Evolutionary conservation across 2,888 invertebrate species (phyloP), one percentile per base, ranked within the genome.

Genomic region (Argyresthia albistria): DNA sequence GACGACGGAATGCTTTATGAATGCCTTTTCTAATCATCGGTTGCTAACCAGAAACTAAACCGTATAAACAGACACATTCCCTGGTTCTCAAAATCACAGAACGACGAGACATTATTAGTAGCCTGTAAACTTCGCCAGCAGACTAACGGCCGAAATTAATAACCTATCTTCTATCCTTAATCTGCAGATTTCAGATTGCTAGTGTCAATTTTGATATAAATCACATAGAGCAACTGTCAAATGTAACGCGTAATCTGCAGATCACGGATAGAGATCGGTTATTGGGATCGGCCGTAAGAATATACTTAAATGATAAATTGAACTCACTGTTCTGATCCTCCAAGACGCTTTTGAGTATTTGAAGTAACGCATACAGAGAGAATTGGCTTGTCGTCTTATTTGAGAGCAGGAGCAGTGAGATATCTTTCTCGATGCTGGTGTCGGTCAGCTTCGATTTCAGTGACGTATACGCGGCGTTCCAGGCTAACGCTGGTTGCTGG

Each of bases 11-110:
- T 59, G 57, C 55, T 60, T 56, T 76, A 72, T 72, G 80, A 54
- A 79, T 70, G 81, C 80, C 80, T 80, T 78, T 75, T 80, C 74
- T 74, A 82, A 81, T 82, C 80, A 82, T 72, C 54, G 74, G 70
- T 74, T 78, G 73, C 15, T 48, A n/a, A n/a, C n/a, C n/a, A n/a
- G n/a, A n/a, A n/a, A n/a, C n/a, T n/a, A n/a, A n/a, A n/a, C n/a
- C n/a, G n/a, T n/a, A n/a, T n/a, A n/a, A n/a, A n/a, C n/a, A n/a
- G n/a, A n/a, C n/a, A n/a, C n/a, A n/a, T n/a, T n/a, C n/a, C n/a
- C n/a, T n/a, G n/a, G n/a, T n/a, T n/a, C n/a, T n/a, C n/a, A n/a
- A n/a, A n/a, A n/a, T n/a, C n/a, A n/a, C n/a, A n/a, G n/a, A n/a
- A n/a, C n/a, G n/a, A n/a, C n/a, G n/a, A n/a, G n/a, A n/a, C n/a